These are phyloP conservation scores for Chrysodeixis includens DNA, from an alignment of 2,888 invertebrate species.

Conservation along the genomic window DNA sequence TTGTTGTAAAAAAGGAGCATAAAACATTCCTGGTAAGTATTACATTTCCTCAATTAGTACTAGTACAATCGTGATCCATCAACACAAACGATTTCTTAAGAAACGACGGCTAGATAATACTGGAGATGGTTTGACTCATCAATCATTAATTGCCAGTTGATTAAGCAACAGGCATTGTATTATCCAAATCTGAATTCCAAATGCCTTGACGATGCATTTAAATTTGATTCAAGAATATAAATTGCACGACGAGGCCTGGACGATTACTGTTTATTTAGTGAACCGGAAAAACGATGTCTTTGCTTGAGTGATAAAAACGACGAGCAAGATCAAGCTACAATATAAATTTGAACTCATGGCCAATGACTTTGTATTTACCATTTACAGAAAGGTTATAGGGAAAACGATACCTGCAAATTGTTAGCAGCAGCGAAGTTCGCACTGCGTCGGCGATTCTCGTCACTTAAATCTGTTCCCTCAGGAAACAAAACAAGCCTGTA, in stretches of 20 bases:
- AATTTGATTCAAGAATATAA: constrained; percentile 5
- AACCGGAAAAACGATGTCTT: constrained; percentile 27
- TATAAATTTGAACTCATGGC: constrained; percentile 31
- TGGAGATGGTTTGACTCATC: not conserved
- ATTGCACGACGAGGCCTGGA: constrained; percentile 27
- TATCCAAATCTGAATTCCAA: not conserved
- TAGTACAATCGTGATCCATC: not conserved
- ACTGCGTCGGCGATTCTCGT: constrained; percentile 91
- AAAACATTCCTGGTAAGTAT: not conserved
- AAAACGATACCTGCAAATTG: constrained; percentile 89
- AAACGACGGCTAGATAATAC: not conserved
- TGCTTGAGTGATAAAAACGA: constrained; percentile 10
- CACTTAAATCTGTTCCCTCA: constrained; percentile 96
- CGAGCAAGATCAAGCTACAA: not conserved
- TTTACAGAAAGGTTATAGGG: not conserved
- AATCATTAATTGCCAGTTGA: not conserved
- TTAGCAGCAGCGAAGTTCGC: constrained; percentile 92
- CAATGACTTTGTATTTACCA: constrained; percentile 18
- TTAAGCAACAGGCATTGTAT: not conserved
- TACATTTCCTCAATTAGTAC: not conserved
- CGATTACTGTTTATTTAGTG: constrained; percentile 16
- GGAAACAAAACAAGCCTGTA: constrained; percentile 95
- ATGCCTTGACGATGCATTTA: not conserved
- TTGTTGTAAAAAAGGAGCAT: not conserved
- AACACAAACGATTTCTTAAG: not conserved